These are phyloP conservation scores for Bursaphelenchus mucronatus DNA, from an alignment of 1,140 invertebrate species.

Conservation along the genomic window DNA sequence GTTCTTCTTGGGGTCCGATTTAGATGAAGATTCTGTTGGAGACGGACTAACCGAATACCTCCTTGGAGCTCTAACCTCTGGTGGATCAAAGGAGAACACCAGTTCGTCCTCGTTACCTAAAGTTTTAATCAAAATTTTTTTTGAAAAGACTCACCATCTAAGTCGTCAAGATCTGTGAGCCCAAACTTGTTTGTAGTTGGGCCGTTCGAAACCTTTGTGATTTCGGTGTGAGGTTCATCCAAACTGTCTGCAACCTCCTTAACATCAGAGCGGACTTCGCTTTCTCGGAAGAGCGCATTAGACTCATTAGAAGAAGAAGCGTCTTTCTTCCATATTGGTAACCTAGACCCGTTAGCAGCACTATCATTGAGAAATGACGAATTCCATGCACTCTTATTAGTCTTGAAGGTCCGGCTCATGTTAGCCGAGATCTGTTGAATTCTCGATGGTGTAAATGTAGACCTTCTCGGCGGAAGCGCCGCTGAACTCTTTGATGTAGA, in stretches of 20 bases:
- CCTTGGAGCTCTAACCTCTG: conserved; percentile 11
- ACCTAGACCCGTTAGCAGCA: conserved; percentile 5
- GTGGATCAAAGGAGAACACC: conserved; percentile 14
- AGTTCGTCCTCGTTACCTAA: neutral
- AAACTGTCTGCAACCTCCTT: neutral
- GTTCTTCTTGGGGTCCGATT: no score
- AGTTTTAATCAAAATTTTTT: neutral
- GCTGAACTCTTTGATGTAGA: neutral
- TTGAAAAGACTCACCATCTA: neutral
- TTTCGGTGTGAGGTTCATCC: conserved; percentile 5
- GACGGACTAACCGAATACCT: no score
- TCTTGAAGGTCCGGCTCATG: neutral
- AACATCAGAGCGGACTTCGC: neutral
- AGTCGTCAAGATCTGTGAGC: neutral
- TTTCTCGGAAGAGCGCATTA: neutral
- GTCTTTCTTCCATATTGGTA: neutral
- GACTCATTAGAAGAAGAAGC: neutral
- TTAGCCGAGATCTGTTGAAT: conserved; percentile 14
- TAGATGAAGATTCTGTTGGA: no score
- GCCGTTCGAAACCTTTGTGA: neutral
- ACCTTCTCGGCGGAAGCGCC: conserved; percentile 15
- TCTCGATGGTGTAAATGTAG: conserved; percentile 10
- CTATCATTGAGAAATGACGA: neutral
- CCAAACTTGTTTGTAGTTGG: conserved; percentile 8
- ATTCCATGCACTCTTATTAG: neutral